These are phyloP conservation scores for Galerucella nymphaeae DNA, from an alignment of 2,888 invertebrate species.

Conservation along the genomic window DNA sequence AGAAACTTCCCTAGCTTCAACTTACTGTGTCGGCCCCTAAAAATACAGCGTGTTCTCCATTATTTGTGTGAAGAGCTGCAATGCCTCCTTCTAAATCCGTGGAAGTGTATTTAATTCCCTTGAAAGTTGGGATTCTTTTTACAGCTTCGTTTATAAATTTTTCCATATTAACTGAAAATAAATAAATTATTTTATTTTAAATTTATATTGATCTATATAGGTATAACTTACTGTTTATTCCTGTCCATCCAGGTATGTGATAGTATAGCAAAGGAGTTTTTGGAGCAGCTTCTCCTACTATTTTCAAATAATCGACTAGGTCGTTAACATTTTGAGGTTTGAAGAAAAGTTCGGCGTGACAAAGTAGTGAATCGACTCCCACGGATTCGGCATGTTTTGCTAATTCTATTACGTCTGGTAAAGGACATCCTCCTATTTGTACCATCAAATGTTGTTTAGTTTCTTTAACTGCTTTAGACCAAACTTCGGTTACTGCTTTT, in stretches of 20 bases:
- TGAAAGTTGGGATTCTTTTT: conserved; percentile 76
- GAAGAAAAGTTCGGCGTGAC: conserved; percentile 82
- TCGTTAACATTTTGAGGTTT: conserved; percentile 73
- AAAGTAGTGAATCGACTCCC: conserved; percentile 76
- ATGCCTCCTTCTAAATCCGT: conserved; percentile 76
- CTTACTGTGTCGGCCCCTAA: conserved; percentile 77
- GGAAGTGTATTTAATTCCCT: conserved; percentile 86
- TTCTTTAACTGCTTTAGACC: conserved; percentile 70
- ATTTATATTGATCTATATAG: no score
- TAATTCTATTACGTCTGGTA: conserved; percentile 76
- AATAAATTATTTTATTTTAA: no score
- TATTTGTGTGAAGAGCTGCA: conserved; percentile 54
- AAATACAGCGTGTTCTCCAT: conserved; percentile 50
- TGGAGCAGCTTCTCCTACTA: conserved; percentile 63
- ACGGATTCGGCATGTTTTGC: conserved; percentile 75
- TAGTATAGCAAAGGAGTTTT: conserved; percentile 85
- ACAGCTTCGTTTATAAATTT: conserved; percentile 73
- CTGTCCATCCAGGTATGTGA: conserved; percentile 80
- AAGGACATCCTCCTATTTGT: conserved; percentile 77
- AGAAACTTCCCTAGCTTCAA: no score
- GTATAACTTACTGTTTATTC: conserved; percentile 78
- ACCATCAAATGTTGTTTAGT: conserved; percentile 74
- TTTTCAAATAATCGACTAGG: conserved; percentile 74
- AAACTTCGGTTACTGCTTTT: conserved; percentile 73
- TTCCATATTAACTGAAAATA: conserved; percentile 76